Evolutionary conservation across 1,140 invertebrate genomes (phyloP), one percentile per base, ranked within the genome.

Genomic region (Drusus annulatus): DNA sequence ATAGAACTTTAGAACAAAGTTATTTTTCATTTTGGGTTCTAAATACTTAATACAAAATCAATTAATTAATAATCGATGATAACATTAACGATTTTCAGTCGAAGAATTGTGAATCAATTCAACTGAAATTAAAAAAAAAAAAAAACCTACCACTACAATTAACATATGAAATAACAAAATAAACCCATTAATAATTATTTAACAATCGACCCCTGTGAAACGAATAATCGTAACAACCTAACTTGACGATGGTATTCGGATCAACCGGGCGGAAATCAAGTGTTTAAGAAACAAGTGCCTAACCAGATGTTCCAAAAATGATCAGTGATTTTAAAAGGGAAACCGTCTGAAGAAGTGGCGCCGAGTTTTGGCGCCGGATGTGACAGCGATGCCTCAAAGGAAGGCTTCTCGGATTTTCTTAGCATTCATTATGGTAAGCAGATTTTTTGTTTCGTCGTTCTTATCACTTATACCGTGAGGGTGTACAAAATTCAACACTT

Each of bases 381-480:
- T 50, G 50, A 19, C 51, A 78, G 76, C 65, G 63, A 78, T 78
- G 76, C 76, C 76, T 78, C 52, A 15, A 52, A 23, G 51, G 25
- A 78, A 78, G 76, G 76, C 76, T 56, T 54, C 65, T 31, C 65
- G 65, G 65, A 69, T 69, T 69, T 69, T 69, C 16, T 50, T 69
- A 45, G 36, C 23, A 63, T 16, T 45, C 65, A n/a, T 45, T 69
- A 69, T 51, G 65, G 65, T 69, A 50, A 69, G 65, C 17, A 7
- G 15, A n/a, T 54, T 54, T 54, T 16, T 8, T 8, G 5, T 36
- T 36, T 2, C 8, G 5, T 36, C n/a, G n/a, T n/a, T n/a, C n/a
- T n/a, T n/a, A n/a, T n/a, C n/a, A n/a, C n/a, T n/a, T n/a, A n/a
- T n/a, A n/a, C n/a, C n/a, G n/a, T n/a, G n/a, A n/a, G n/a, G n/a